These are phyloP conservation scores for Phengaris alcon DNA, from an alignment of 2,888 invertebrate genomes.

Conservation along the genomic window DNA sequence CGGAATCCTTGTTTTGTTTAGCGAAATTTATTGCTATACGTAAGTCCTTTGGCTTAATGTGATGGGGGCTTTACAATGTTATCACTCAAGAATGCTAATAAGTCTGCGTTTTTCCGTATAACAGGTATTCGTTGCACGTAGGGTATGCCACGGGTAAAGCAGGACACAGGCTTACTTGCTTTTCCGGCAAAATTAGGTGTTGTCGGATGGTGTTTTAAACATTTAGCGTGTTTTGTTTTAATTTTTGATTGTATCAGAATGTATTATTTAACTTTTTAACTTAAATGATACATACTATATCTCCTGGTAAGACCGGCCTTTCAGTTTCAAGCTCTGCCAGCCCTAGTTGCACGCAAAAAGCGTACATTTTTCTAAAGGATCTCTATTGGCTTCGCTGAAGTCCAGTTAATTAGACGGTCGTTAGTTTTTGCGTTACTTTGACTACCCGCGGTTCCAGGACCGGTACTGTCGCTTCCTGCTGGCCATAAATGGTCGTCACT, in stretches of 20 bases:
- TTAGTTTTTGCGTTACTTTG: constrained; percentile 51
- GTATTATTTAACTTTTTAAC: too few relatives aligned
- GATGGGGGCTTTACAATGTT: constrained; percentile 55
- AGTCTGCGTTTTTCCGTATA: constrained; percentile 37
- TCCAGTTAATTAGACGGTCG: constrained; percentile 55
- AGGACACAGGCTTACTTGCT: not conserved
- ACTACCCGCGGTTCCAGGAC: constrained; percentile 48
- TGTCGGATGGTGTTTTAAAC: too few relatives aligned
- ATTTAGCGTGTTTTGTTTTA: too few relatives aligned
- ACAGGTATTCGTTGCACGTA: constrained; percentile 10
- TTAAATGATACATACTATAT: too few relatives aligned
- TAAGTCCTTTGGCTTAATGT: constrained; percentile 46
- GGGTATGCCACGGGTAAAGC: not conserved
- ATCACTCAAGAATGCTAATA: constrained; percentile 45
- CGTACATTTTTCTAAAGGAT: constrained; percentile 18
- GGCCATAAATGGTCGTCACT: constrained; percentile 57
- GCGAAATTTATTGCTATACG: constrained; percentile 52
- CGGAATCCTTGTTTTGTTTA: constrained; percentile 58
- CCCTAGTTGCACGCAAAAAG: not conserved
- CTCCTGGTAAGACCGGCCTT: too few relatives aligned
- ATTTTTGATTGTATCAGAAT: too few relatives aligned
- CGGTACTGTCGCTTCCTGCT: constrained; percentile 62
- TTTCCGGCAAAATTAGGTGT: too few relatives aligned
- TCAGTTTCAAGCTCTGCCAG: not conserved
- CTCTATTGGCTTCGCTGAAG: constrained; percentile 44